A percentile compares a stretch with the other conserved stretches of the same genome.
Conservation (phyloP, 2,888 invertebrate species). For the Calameuta pallipes region DNA sequence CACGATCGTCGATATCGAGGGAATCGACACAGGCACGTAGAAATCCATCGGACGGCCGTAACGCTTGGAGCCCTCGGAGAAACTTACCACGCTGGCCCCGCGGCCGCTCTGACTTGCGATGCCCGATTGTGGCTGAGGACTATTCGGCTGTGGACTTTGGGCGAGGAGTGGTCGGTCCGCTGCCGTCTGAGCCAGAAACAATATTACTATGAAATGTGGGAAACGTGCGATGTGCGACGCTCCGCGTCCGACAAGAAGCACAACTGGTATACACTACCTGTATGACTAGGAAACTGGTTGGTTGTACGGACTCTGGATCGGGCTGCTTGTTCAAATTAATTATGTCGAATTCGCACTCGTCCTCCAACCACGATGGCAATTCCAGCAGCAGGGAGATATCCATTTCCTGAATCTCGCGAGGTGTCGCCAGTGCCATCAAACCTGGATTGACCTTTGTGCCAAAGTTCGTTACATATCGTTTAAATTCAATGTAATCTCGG, state of each 20-base stretch:
- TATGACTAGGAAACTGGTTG: conserved; percentile 91
- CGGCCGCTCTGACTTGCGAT: conserved; percentile 85
- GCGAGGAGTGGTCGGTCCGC: conserved; percentile 69
- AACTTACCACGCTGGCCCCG: conserved; percentile 87
- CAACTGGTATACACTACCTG: conserved; percentile 69
- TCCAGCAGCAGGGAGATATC: conserved; percentile 93
- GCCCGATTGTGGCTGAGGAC: conserved; percentile 76
- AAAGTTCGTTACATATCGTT: no score
- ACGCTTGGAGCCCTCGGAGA: background rate
- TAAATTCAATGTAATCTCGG: no score
- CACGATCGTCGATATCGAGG: background rate
- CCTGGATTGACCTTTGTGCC: conserved; percentile 77
- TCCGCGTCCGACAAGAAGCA: background rate
- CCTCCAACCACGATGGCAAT: conserved; percentile 93
- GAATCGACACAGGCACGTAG: background rate
- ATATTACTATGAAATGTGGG: background rate
- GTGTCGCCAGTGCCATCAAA: conserved; percentile 91
- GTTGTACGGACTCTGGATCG: conserved; percentile 79
- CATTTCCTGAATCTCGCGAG: conserved; percentile 97
- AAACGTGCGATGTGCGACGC: background rate
- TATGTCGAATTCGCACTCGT: conserved; percentile 97
- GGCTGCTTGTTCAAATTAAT: conserved; percentile 77
- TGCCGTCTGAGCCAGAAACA: conserved; percentile 63
- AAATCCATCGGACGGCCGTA: background rate
- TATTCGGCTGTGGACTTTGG: conserved; percentile 72